Evolutionary conservation across 2,888 invertebrate species (phyloP).

Genomic region (Cecidostiba fungosa): DNA sequence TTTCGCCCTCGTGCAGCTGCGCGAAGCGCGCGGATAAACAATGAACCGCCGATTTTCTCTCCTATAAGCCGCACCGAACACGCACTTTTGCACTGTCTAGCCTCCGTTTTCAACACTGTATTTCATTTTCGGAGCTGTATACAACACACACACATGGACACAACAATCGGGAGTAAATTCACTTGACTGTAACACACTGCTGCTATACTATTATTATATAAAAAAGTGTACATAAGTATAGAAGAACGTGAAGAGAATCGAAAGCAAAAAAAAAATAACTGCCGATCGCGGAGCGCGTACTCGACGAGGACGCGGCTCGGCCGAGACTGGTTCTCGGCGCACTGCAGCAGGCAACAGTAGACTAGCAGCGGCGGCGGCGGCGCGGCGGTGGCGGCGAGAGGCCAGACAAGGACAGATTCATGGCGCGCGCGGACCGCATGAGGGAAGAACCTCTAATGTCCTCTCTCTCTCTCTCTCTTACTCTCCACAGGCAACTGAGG

Average conservation of each 20-base stretch:
- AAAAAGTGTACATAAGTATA: not conserved
- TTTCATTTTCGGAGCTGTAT: not conserved
- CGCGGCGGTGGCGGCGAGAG: conserved; percentile 19
- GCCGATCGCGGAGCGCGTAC: not conserved
- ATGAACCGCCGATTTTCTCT: not conserved
- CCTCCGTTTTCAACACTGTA: not conserved
- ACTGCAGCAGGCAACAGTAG: not conserved
- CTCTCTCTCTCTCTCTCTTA: conserved; percentile 45
- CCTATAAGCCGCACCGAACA: not conserved
- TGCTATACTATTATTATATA: not conserved
- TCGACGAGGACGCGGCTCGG: conserved; percentile 51
- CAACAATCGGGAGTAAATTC: not conserved
- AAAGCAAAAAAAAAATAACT: not conserved
- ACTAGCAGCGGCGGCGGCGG: conserved; percentile 23
- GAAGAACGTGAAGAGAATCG: not conserved
- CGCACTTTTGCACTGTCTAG: not conserved
- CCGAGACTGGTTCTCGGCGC: conserved; percentile 52
- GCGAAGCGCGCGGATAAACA: not conserved
- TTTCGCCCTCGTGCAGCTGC: not conserved
- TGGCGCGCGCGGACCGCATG: conserved; percentile 23
- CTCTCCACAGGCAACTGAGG: conserved; percentile 7
- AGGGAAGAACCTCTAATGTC: conserved; percentile 48
- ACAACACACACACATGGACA: not conserved
- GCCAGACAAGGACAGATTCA: conserved; percentile 13
- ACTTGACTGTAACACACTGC: not conserved